These are phyloP conservation scores for Rhagoletis zephyria DNA, from an alignment of 1,140 invertebrate genomes.

Conservation along the genomic window DNA sequence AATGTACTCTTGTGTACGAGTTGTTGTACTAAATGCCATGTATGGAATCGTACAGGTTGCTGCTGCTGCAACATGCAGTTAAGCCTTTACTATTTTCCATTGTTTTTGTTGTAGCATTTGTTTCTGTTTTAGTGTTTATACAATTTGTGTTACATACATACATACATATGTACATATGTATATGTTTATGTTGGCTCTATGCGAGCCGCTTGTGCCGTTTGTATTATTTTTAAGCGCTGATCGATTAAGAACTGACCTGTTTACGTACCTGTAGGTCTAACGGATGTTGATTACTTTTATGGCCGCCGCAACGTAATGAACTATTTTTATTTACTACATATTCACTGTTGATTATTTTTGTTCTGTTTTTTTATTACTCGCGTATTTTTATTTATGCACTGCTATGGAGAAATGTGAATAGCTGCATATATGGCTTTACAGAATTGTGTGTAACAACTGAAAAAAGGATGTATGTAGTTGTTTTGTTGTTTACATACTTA, in stretches of 20 bases:
- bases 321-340: slow-evolving; percentile 42
- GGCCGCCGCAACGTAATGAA: slow-evolving; percentile 39
- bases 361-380: background rate
- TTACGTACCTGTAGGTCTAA: slow-evolving; percentile 38
- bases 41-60: slow-evolving; percentile 44
- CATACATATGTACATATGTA: background rate
- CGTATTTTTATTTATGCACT: background rate
- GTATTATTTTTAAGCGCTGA: slow-evolving; percentile 43
- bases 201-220: background rate
- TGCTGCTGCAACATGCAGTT: background rate
- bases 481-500: background rate
- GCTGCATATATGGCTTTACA: background rate
- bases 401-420: background rate
- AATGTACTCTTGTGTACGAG: background rate
- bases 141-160: background rate
- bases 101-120: background rate
- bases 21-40: background rate
- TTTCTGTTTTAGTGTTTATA: background rate
- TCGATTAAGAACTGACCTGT: slow-evolving; percentile 45
- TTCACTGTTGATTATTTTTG: background rate
- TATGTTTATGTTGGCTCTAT: background rate
- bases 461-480: background rate
- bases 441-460: background rate
- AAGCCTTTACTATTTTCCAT: background rate
- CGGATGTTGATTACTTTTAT: slow-evolving; percentile 51